phyloP scores from a whole-genome alignment of 2,797 vertebrate genomes.

The Oophaga sylvatica region DNA sequence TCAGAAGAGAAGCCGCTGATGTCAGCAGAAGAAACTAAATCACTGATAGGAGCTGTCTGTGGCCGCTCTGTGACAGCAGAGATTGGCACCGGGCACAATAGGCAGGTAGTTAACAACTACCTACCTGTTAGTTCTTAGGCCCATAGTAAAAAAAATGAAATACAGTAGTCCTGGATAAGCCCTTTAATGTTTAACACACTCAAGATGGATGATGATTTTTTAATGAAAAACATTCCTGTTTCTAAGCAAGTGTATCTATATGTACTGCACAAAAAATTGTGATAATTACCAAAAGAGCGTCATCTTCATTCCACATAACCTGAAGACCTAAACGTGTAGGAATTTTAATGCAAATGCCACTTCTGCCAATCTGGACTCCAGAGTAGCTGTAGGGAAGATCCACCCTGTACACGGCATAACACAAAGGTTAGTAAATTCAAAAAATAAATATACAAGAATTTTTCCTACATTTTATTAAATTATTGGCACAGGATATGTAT shows the following conservation, averaged over 20 bases:
- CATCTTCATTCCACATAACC: constrained; percentile 59
- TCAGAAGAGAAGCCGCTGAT: too few species aligned
- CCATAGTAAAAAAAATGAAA: too few species aligned
- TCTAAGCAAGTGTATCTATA: not conserved
- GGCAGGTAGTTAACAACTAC: too few species aligned
- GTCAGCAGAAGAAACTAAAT: too few species aligned
- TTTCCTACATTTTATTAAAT: not conserved
- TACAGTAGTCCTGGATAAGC: too few species aligned
- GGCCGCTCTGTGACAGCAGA: too few species aligned
- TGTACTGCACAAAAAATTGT: not conserved
- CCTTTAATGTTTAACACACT: too few species aligned
- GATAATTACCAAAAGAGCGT: constrained; percentile 45
- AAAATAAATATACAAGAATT: not conserved
- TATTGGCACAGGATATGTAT: not conserved
- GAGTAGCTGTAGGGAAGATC: constrained; percentile 43
- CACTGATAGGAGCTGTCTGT: too few species aligned
- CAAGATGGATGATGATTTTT: too few species aligned
- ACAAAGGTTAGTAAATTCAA: not conserved
- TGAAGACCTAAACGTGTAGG: constrained; percentile 43
- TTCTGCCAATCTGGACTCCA: constrained; percentile 49
- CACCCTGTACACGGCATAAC: constrained; percentile 23
- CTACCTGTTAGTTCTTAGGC: too few species aligned
- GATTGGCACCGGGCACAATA: too few species aligned
- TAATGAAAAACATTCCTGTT: not conserved
- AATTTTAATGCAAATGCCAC: constrained; percentile 45